phyloP scores from a whole-genome alignment of 2,113 vertebrate species.

The Lota lota region DNA sequence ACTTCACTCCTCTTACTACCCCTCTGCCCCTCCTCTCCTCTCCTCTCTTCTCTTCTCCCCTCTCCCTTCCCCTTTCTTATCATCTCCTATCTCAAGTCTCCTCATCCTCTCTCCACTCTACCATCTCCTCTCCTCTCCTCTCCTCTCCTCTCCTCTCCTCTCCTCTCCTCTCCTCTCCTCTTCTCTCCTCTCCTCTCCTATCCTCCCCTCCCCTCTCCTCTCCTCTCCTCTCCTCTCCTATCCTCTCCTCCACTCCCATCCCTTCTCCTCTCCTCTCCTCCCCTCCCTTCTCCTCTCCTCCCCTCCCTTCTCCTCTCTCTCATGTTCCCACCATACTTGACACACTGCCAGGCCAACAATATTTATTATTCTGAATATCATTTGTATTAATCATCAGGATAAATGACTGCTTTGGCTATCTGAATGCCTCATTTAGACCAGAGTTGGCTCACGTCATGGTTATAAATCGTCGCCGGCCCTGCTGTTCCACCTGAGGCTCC shows the following conservation, averaged over 20 bases:
- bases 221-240: too few relatives aligned
- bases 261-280: too few relatives aligned
- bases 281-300: too few relatives aligned
- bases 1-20: neutral
- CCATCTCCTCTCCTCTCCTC: too few relatives aligned
- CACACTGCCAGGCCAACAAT: conserved; percentile 79
- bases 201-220: too few relatives aligned
- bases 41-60: conserved; percentile 1
- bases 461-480: conserved; percentile 97
- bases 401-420: conserved; percentile 99
- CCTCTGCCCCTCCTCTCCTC: neutral
- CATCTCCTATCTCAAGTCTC: too few relatives aligned
- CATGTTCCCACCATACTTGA: conserved; percentile 59
- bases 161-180: too few relatives aligned
- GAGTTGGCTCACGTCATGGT: conserved; percentile 98
- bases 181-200: too few relatives aligned
- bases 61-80: too few relatives aligned
- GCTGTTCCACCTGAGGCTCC: conserved; percentile 92
- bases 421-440: conserved; percentile 99
- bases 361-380: conserved; percentile 99
- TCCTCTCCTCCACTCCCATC: too few relatives aligned
- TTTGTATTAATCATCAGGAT: conserved; percentile 99
- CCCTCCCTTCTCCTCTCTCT: conserved; percentile 16
- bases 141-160: too few relatives aligned
- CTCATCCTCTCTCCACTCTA: too few relatives aligned